Base-by-base conservation (phyloP, 1,140 invertebrate genomes). In the Drosophila ogumai region DNA sequence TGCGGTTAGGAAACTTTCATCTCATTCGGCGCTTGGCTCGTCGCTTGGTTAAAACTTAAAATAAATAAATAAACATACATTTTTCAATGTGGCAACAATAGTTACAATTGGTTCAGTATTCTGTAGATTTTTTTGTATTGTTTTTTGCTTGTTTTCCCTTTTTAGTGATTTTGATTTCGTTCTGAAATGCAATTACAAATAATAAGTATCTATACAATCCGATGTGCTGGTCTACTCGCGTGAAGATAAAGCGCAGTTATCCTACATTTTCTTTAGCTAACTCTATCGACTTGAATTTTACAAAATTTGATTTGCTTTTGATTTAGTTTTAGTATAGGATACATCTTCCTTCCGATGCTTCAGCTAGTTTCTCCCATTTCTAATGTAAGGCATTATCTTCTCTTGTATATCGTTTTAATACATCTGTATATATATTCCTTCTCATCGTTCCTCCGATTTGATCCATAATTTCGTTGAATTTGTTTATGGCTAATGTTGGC, bases 31-130 rank as follows among this genome's bases (percentile, higher is more conserved):
- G 55, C 43, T 55, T 17, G 36, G 32, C 49, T 43, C 66, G 43
- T 75, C 50, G 68, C 61, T 71, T 66, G 81, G 79, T 90, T 78
- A 79, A 63, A 78, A 84, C 84, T 88, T 88, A 88, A 78, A 84
- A 84, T 90, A 90, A 90, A 90, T 90, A 90, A 90, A 90, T 90
- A 90, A 90, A 85, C 77, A 88, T 88, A 85, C 68, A 88, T 78
- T 88, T 88, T 86, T 74, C 65, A 87, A 88, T 79, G 84, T 88
- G 84, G 84, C 80, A 87, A 87, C 85, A 90, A 90, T 88, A 88
- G 85, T 90, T 88, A 90, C 84, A 79, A 78, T 72, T 79, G 75
- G 75, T 78, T 69, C 73, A 76, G 52, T 79, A 76, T 69, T 82
- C 47, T 60, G 72, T 78, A 49, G 38, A 15, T 47, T 57, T 73